Percentiles rank a stretch among this genome's conserved stretches.
Conservation (phyloP, 2,888 invertebrate genomes). For the Melitaea athalia region DNA sequence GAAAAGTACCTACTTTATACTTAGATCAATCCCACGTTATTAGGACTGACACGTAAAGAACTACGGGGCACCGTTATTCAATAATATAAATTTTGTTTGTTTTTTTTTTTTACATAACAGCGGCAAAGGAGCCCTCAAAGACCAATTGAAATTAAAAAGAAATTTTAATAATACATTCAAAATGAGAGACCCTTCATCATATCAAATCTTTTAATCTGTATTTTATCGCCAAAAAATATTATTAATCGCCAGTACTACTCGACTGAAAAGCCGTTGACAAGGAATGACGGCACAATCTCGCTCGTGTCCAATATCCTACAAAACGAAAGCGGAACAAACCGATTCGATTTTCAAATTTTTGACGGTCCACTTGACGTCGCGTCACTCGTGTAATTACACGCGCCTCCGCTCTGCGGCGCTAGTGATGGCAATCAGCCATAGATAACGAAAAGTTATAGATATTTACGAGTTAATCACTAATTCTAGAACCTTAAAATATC, state of each 20-base stretch:
- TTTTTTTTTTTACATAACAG: too few relatives aligned
- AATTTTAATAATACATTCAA: too few relatives aligned
- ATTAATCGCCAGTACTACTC: constrained; percentile 5
- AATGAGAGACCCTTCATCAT: background rate
- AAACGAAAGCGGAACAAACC: constrained; percentile 47
- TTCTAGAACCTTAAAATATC: background rate
- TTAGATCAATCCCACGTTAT: too few relatives aligned
- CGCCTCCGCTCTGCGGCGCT: constrained; percentile 50
- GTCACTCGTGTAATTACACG: constrained; percentile 50
- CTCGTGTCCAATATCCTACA: constrained; percentile 36
- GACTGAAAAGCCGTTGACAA: constrained; percentile 15
- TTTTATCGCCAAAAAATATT: constrained; percentile 1
- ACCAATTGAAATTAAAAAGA: too few relatives aligned
- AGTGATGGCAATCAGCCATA: constrained; percentile 43
- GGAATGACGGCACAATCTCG: constrained; percentile 31
- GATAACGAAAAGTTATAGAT: constrained; percentile 1
- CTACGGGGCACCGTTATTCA: too few relatives aligned
- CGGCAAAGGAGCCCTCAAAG: too few relatives aligned
- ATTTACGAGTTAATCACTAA: background rate
- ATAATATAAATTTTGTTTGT: too few relatives aligned
- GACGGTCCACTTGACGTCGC: constrained; percentile 59
- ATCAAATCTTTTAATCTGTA: background rate
- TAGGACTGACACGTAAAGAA: too few relatives aligned
- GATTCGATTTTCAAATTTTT: constrained; percentile 65
- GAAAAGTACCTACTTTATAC: too few relatives aligned